Evolutionary conservation across 2,113 vertebrate species (phyloP), one percentile per base, ranked within the genome.

Genomic region (Sinocyclocheilus grahami): DNA sequence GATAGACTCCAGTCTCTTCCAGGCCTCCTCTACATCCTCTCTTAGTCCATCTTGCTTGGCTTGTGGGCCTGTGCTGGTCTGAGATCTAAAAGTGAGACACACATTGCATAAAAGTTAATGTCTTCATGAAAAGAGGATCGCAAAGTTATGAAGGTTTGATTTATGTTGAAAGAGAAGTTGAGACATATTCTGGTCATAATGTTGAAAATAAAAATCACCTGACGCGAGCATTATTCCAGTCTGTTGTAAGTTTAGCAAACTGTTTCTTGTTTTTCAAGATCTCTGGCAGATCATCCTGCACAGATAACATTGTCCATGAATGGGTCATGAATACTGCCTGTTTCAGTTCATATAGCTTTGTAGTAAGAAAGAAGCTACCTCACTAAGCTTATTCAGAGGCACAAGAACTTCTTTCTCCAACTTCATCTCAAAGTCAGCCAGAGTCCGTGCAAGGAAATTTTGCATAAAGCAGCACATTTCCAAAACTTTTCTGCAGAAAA

Each of bases 391-490:
- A 93, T 93, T 96, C 86, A 99, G 95, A 0, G 97, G 98, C 91
- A 97, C 97, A 87, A 99, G 88, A 71, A 99, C 96, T 0, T 97
- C 92, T 2, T 92, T 96, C 92, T 99, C 98, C 91, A 99, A 22
- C 22, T 95, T 91, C 86, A 99, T 94, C 92, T 99, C 98, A 51
- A 95, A 98, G 87, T 99, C 97, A 0, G 97, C 96, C 86, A 98
- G 85, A 83, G 96, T 95, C 90, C 90, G 96, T 82, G 98, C 98
- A 90, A 99, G 90, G 1, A 91, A 96, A 89, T 96, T 97, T 94
- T 99, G 95, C 90, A 97, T 97, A 92, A 94, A 98, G 48, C 97
- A 99, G 86, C 96, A 97, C 96, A 99, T 98, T 94, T 99, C 97
- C 91, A 99, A 77, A 79, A 98, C 97, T 89, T 90, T 97, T 93